Percentiles rank a stretch among this genome's conserved stretches.
Conservation (phyloP, 2,113 vertebrate genomes). For the Thamnaconus septentrionalis region DNA sequence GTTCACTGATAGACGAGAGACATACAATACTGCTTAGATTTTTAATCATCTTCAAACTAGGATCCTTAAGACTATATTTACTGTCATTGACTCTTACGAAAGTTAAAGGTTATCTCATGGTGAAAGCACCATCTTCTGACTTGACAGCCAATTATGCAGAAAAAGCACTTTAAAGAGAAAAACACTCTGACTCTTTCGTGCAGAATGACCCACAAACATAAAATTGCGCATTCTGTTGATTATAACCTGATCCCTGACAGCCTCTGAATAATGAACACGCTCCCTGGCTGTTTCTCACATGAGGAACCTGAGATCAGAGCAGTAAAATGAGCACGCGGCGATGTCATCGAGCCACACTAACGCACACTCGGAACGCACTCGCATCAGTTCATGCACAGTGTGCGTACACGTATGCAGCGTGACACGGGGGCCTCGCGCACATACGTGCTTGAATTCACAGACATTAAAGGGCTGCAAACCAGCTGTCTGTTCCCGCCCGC, state of each 20-base stretch:
- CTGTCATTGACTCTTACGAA: too few relatives aligned
- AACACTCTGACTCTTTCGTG: background rate
- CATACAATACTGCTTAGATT: conserved; percentile 11
- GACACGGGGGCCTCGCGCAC: conserved; percentile 36
- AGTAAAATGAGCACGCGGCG: conserved; percentile 73
- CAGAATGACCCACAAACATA: conserved; percentile 13
- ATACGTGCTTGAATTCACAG: conserved; percentile 6
- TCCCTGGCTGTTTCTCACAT: conserved; percentile 74
- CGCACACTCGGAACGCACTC: conserved; percentile 9
- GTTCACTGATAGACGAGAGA: conserved; percentile 6
- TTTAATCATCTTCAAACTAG: too few relatives aligned
- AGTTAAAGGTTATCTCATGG: too few relatives aligned
- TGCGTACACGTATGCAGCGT: background rate
- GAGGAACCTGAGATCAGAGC: conserved; percentile 81
- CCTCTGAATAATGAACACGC: conserved; percentile 86
- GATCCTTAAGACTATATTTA: too few relatives aligned
- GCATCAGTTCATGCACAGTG: too few relatives aligned
- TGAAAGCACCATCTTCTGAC: too few relatives aligned
- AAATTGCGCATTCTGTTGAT: conserved; percentile 70
- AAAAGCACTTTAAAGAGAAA: conserved; percentile 20
- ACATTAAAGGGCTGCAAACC: conserved; percentile 49
- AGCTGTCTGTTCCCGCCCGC: conserved; percentile 58
- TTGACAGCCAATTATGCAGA: too few relatives aligned
- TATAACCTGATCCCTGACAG: conserved; percentile 76
- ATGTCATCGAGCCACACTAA: conserved; percentile 38